A percentile compares a stretch with the other conserved stretches of the same genome.
Conservation (phyloP, 2,797 vertebrate genomes). For the Rhodeus uyekii region DNA sequence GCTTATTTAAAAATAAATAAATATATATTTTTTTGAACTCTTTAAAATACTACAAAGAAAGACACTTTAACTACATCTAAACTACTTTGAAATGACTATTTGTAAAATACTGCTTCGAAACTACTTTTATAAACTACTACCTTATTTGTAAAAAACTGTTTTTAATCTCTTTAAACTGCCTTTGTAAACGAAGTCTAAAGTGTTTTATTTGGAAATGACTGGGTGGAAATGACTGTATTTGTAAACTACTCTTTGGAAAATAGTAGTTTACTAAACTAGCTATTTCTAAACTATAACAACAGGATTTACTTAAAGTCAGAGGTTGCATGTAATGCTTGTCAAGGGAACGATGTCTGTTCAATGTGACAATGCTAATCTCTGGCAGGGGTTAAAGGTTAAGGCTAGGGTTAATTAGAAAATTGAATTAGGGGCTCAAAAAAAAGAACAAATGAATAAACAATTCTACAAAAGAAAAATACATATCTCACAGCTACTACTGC, state of each 20-base stretch:
- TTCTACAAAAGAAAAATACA: constrained; percentile 17
- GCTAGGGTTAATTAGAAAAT: constrained; percentile 41
- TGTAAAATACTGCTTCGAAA: background rate
- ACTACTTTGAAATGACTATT: background rate
- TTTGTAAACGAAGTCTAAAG: background rate
- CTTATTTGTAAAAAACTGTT: no score
- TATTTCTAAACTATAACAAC: background rate
- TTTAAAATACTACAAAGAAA: no score
- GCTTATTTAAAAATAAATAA: no score
- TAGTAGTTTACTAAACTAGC: no score
- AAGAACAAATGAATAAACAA: constrained; percentile 24
- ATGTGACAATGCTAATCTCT: constrained; percentile 26
- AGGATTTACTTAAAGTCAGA: background rate
- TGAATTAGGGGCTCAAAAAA: constrained; percentile 24
- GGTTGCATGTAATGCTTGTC: constrained; percentile 15
- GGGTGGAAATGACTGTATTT: background rate
- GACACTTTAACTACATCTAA: background rate
- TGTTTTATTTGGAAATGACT: background rate
- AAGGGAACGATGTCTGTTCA: background rate
- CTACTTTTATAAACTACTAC: background rate
- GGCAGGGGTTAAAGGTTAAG: constrained; percentile 36
- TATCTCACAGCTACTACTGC: background rate
- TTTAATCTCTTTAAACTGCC: background rate
- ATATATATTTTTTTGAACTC: no score
- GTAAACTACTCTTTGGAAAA: background rate